A percentile compares a stretch with the other conserved stretches of the same genome.
Evolutionary conservation across 2,797 vertebrate species (phyloP).

Genomic region (Xiphophorus birchmanni): DNA sequence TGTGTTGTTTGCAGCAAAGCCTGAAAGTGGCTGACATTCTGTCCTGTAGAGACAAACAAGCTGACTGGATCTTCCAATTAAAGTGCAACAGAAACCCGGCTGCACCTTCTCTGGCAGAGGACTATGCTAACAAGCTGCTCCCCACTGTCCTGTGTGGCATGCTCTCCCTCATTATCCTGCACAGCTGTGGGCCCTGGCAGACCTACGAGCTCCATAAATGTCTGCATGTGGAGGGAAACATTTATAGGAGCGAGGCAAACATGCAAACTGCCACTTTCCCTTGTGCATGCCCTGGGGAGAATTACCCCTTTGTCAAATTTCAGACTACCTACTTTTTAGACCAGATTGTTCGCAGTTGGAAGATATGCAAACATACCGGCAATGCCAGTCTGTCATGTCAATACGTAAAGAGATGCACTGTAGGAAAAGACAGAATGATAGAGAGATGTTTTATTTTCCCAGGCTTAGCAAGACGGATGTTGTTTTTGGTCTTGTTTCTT

Average conservation of each 20-base stretch:
- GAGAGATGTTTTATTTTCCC: constrained; percentile 18
- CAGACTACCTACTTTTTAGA: constrained; percentile 40
- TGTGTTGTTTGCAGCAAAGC: constrained; percentile 44
- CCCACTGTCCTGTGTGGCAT: constrained; percentile 55
- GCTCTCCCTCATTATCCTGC: constrained; percentile 68
- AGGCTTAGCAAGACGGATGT: not conserved
- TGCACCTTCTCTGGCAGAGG: constrained; percentile 59
- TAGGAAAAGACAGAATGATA: constrained; percentile 37
- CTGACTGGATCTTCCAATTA: constrained; percentile 77
- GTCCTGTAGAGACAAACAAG: constrained; percentile 64
- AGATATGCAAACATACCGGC: constrained; percentile 37
- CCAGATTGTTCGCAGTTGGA: constrained; percentile 51
- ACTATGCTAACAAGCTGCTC: constrained; percentile 75
- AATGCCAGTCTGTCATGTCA: constrained; percentile 32
- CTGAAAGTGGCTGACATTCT: constrained; percentile 66
- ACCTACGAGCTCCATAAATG: constrained; percentile 27
- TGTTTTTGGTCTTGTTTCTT: constrained; percentile 2
- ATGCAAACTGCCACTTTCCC: constrained; percentile 42
- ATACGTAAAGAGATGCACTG: constrained; percentile 18
- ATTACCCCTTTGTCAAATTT: constrained; percentile 48
- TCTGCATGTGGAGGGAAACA: constrained; percentile 35
- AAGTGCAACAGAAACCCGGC: constrained; percentile 50
- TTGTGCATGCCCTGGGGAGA: constrained; percentile 44
- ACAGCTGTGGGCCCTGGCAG: constrained; percentile 54
- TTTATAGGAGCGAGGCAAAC: constrained; percentile 43